Base-by-base conservation (phyloP, 2,113 vertebrate species). In the Trichomycterus rosablanca region DNA sequence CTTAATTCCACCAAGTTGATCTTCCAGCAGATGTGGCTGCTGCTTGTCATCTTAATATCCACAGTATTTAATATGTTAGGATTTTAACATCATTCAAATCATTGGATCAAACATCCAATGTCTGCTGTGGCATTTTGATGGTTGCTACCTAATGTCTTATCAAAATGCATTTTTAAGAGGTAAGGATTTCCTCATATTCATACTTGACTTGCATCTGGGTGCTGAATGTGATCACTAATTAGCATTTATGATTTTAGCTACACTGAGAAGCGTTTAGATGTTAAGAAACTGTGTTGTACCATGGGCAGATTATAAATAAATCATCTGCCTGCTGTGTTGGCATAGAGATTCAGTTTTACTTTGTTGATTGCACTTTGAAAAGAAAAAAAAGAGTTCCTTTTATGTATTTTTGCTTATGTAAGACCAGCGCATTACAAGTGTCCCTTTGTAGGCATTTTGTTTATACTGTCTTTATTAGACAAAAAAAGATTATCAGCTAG, bases 51-150 rank as follows among this genome's bases (percentile, higher is more conserved):
- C 34, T 67, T 35, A 63, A 67, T 52, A 72, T n/a, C 42, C 70
- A 40, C 59, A 67, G 64, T 72, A 72, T 67, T 63, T 48, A 46
- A 72, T 62, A 58, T 59, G 63, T 71, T 45, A 46, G 52, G 64
- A 72, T 67, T 72, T 53, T 14, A 18, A 63, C 64, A 59, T 28
- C 53, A 48, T 4, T 71, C 57, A 12, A 28, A 39, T 57, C 61
- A 23, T 61, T 43, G 39, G 52, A 56, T 66, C 59, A 62, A 42
- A 52, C 37, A 55, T 55, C 22, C 24, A 28, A 15, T 45, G 53
- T 67, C 60, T 58, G 70, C 59, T 63, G 59, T 20, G 63, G 19
- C 64, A 57, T 72, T 28, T 59, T 54, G 54, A 49, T 20, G 59
- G 49, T 53, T 22, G 50, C 14, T 32, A 15, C 14, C 3, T 62